A percentile compares a stretch with the other conserved stretches of the same genome.
Conservation (phyloP, 1,140 invertebrate species). For the Cecropterus lyciades region DNA sequence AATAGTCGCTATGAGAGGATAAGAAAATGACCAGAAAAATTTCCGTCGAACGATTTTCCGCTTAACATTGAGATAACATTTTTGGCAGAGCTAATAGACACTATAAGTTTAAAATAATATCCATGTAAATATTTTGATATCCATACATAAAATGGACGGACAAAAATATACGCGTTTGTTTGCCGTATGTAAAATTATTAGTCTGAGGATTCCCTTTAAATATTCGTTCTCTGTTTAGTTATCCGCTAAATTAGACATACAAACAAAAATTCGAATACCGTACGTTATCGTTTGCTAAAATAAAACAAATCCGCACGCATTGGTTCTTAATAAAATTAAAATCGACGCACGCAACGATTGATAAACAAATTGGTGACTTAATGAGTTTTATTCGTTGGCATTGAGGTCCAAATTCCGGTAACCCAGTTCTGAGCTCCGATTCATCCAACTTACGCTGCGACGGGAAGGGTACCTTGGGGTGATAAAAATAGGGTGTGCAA, state of each 20-base stretch:
- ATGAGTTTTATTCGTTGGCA: constrained; percentile 56
- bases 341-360: constrained; percentile 40
- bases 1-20: constrained; percentile 5
- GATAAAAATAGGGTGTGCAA: constrained; percentile 4
- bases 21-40: neutral
- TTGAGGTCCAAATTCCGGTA: constrained; percentile 54
- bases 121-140: neutral
- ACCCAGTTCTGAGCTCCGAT: constrained; percentile 46
- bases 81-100: neutral
- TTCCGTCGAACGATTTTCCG: constrained; percentile 2
- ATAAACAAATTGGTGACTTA: constrained; percentile 55
- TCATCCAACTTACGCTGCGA: neutral
- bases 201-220: neutral
- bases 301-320: constrained; percentile 24
- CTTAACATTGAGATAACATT: neutral
- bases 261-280: constrained; percentile 16
- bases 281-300: constrained; percentile 15
- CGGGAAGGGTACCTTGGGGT: neutral
- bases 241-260: constrained; percentile 20
- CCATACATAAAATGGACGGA: neutral
- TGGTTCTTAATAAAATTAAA: constrained; percentile 23
- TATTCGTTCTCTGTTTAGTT: constrained; percentile 4
- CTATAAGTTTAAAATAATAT: neutral
- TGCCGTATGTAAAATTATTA: neutral
- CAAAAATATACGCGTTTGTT: neutral